Conservation (phyloP, 2,888 invertebrate genomes). For the Lucinisca nassula region DNA sequence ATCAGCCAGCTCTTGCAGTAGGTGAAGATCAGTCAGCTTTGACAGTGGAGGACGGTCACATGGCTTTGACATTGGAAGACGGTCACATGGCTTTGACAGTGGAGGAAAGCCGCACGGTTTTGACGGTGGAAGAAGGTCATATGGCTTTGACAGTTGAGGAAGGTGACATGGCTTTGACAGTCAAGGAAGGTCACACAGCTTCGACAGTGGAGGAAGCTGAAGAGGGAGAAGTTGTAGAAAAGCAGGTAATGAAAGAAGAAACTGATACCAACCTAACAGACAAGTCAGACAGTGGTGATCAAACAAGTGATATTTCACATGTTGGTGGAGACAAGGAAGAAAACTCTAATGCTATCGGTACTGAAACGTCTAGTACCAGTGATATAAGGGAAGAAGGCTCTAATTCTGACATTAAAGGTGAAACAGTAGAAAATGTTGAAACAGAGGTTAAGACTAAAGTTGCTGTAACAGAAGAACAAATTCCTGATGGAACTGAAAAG, state of each 20-base stretch:
- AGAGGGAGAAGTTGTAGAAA: slow-evolving; percentile 61
- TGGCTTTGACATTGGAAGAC: no score
- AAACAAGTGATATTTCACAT: not conserved
- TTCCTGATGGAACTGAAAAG: no score
- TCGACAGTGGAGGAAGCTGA: slow-evolving; percentile 46
- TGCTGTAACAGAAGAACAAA: not conserved
- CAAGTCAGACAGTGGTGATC: not conserved
- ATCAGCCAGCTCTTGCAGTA: not conserved
- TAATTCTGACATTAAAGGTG: not conserved
- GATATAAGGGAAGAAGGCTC: not conserved
- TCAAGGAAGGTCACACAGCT: no score
- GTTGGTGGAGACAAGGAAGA: not conserved
- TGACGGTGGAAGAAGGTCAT: no score
- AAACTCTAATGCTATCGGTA: not conserved
- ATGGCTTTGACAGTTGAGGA: no score
- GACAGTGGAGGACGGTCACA: no score
- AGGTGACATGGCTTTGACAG: no score
- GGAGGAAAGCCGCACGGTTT: no score
- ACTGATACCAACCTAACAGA: not conserved
- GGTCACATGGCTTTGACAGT: no score
- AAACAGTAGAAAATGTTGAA: not conserved
- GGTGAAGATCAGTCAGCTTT: no score
- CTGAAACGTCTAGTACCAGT: not conserved
- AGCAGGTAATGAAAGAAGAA: not conserved
- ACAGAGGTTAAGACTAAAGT: not conserved